These are phyloP conservation scores for Daktulosphaira vitifoliae DNA, from an alignment of 1,140 invertebrate genomes.

Conservation along the genomic window DNA sequence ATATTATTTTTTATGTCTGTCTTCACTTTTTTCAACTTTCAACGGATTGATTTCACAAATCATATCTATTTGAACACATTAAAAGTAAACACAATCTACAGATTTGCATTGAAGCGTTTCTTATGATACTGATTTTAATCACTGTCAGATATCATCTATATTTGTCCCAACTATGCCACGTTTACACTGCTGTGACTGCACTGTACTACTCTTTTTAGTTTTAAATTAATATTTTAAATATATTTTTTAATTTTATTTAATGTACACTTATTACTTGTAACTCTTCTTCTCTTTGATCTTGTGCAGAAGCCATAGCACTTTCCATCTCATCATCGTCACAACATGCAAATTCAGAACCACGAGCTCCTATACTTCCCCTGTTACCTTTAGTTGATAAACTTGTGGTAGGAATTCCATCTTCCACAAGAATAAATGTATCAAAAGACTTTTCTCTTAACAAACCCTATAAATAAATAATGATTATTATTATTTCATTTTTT, in stretches of 20 bases:
- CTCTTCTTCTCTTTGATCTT: slow-evolving; percentile 86
- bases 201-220: too few relatives aligned
- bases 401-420: slow-evolving; percentile 49
- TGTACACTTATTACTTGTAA: slow-evolving; percentile 55
- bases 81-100: too few relatives aligned
- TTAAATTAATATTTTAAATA: neutral
- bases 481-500: too few relatives aligned
- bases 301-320: slow-evolving; percentile 84
- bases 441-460: slow-evolving; percentile 64
- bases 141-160: too few relatives aligned
- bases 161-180: too few relatives aligned
- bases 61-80: too few relatives aligned
- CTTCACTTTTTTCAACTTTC: too few relatives aligned
- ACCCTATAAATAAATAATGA: slow-evolving; percentile 49
- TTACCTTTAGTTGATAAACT: slow-evolving; percentile 25
- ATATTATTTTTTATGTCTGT: too few relatives aligned
- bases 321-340: slow-evolving; percentile 75
- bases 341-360: slow-evolving; percentile 25
- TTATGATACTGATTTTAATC: too few relatives aligned
- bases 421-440: slow-evolving; percentile 69
- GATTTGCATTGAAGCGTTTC: too few relatives aligned
- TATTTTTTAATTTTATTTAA: neutral
- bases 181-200: too few relatives aligned
- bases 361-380: slow-evolving; percentile 9
- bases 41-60: too few relatives aligned